A percentile compares a stretch with the other conserved stretches of the same genome.
These are phyloP conservation scores for Andrena bicolor DNA, from an alignment of 2,888 invertebrate genomes.

Conservation along the genomic window DNA sequence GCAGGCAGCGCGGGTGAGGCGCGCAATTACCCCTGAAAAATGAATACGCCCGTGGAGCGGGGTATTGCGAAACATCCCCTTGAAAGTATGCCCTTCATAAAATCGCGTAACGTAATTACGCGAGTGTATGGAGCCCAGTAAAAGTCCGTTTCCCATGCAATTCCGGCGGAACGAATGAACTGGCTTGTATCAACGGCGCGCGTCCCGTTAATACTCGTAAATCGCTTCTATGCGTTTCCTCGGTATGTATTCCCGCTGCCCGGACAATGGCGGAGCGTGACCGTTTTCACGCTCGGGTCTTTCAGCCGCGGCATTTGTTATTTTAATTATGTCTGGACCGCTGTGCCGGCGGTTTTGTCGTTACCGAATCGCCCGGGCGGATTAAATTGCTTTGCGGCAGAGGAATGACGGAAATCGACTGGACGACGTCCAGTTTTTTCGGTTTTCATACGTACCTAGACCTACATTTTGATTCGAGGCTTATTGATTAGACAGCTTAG, in stretches of 20 bases:
- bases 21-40: slow-evolving; percentile 45
- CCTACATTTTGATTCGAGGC: too few species aligned
- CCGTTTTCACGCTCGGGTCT: slow-evolving; percentile 23
- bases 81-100: slow-evolving; percentile 45
- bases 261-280: background rate
- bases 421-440: background rate
- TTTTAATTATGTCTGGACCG: slow-evolving; percentile 43
- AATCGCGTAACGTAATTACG: slow-evolving; percentile 54
- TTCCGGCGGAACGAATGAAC: slow-evolving; percentile 46
- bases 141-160: slow-evolving; percentile 42
- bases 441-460: too few species aligned
- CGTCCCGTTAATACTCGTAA: slow-evolving; percentile 36
- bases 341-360: slow-evolving; percentile 13
- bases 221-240: slow-evolving; percentile 22
- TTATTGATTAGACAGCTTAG: too few species aligned
- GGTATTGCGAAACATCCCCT: slow-evolving; percentile 31
- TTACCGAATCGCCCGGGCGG: slow-evolving; percentile 2
- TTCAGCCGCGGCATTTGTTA: slow-evolving; percentile 26
- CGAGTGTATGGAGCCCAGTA: slow-evolving; percentile 37
- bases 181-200: slow-evolving; percentile 26
- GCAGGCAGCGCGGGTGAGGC: background rate
- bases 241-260: background rate
- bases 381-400: slow-evolving; percentile 20
- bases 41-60: background rate
- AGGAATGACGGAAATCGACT: slow-evolving; percentile 32